Evolutionary conservation across 2,113 vertebrate genomes (phyloP), one percentile per base, ranked within the genome.

Genomic region (Corapipo altera): DNA sequence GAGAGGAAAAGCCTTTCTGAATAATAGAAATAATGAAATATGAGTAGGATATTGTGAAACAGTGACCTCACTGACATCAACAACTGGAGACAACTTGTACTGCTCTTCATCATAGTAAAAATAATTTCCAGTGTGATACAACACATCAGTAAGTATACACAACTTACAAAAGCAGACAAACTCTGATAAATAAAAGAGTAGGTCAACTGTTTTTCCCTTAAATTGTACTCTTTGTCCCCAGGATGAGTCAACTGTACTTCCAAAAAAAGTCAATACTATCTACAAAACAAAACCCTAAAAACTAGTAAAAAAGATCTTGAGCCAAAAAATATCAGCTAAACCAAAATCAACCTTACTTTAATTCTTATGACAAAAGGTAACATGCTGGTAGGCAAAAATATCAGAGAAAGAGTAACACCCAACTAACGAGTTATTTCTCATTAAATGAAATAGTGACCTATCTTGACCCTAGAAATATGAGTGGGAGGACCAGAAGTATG

Each of bases 11-110:
- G 55, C 37, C 59, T 70, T 86, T 92, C 80, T 81, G 44, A 92
- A 81, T 91, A 92, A 89, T 1, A 86, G 67, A 94, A 96, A 92
- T 88, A 92, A 91, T 67, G 83, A 91, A 92, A 72, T 43, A 69
- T 51, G 87, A 64, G 51, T 11, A 46, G 39, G 55, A 70, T 80
- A 74, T 59, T 87, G 49, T 84, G 89, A 96, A 92, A 91, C 10
- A 41, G 55, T 94, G 76, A 94, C 80, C 87, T 92, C 93, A 81
- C 26, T 66, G 37, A 70, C 59, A 86, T 80, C 83, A 86, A 22
- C 62, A 66, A 92, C 52, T 55, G 54, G 27, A 92, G 62, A 82
- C 74, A 85, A 86, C 28, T 91, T 82, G 44, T 92, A n/a, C 54
- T 86, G 37, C 32, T 76, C 64, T 73, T 92, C 76, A 41, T 61